Evolutionary conservation across 2,113 vertebrate species (phyloP).

Genomic region (Notarius quadriscutis): DNA sequence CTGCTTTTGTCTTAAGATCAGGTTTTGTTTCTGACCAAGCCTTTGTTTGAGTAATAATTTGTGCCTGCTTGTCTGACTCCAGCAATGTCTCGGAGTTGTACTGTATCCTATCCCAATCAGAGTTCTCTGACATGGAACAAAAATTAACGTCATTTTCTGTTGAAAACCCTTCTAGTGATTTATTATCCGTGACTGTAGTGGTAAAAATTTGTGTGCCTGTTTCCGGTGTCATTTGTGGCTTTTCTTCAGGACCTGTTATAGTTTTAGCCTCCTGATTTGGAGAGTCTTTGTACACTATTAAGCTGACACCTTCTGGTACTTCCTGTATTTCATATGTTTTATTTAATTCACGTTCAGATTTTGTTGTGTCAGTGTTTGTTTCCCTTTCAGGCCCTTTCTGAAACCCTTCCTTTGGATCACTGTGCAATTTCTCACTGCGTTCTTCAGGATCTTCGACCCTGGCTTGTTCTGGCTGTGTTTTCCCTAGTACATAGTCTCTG

Average conservation of each 20-base stretch:
- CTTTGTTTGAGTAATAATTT: slow-evolving; percentile 26
- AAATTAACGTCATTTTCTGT: slow-evolving; percentile 2
- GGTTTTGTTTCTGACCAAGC: slow-evolving; percentile 34
- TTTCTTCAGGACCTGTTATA: neutral
- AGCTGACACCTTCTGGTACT: neutral
- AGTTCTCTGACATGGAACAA: neutral
- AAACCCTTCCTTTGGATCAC: slow-evolving; percentile 44
- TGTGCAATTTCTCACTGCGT: slow-evolving; percentile 60
- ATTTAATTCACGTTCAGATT: slow-evolving; percentile 25
- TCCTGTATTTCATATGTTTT: neutral
- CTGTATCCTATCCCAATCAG: slow-evolving; percentile 21
- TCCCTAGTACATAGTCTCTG: slow-evolving; percentile 57
- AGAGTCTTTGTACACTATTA: neutral
- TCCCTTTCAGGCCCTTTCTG: neutral
- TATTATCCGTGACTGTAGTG: neutral
- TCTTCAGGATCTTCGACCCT: slow-evolving; percentile 5
- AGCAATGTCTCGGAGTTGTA: slow-evolving; percentile 33
- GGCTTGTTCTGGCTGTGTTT: slow-evolving; percentile 12
- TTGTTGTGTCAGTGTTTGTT: neutral
- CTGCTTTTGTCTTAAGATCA: slow-evolving; percentile 45
- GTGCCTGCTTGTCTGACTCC: slow-evolving; percentile 21
- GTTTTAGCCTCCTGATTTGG: neutral
- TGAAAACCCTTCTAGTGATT: neutral
- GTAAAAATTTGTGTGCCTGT: slow-evolving; percentile 5
- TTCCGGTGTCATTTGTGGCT: neutral